Percentiles rank a stretch among this genome's conserved stretches.
phyloP scores from a whole-genome alignment of 2,113 vertebrate genomes.

The Platichthys stellatus region DNA sequence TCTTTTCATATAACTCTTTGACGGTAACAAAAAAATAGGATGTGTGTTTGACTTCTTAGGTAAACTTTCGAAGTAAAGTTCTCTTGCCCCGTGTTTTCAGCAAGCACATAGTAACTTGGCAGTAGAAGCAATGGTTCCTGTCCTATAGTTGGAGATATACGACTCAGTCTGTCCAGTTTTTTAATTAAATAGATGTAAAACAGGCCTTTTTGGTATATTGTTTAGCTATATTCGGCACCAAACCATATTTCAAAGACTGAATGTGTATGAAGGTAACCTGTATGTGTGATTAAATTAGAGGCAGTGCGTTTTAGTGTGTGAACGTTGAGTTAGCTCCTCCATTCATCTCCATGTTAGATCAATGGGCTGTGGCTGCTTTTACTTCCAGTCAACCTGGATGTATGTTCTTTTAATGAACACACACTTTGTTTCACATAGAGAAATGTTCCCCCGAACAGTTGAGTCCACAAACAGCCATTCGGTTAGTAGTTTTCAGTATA shows the following conservation, averaged over 20 bases:
- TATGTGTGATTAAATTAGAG: conserved; percentile 10
- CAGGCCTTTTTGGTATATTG: no score
- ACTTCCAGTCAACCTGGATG: conserved; percentile 23
- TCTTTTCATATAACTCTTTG: no score
- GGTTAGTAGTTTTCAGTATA: conserved; percentile 30
- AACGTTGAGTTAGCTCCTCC: conserved; percentile 11
- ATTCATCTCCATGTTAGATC: conserved; percentile 23
- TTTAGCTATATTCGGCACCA: not conserved
- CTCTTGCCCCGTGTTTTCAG: not conserved
- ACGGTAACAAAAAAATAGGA: no score
- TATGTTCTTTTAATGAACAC: conserved; percentile 28
- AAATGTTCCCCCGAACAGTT: conserved; percentile 30
- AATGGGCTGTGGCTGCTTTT: conserved; percentile 32
- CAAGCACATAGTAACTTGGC: no score
- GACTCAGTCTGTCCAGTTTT: not conserved
- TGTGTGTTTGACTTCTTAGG: no score
- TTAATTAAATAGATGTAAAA: no score
- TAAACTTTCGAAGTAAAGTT: no score
- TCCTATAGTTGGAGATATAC: not conserved
- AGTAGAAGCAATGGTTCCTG: not conserved
- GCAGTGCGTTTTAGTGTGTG: not conserved
- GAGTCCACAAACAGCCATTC: conserved; percentile 40
- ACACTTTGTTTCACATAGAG: conserved; percentile 21
- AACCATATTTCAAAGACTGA: not conserved
- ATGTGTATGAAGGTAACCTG: conserved; percentile 6